These are phyloP conservation scores for Parapristionchus giblindavisi DNA, from an alignment of 2,888 invertebrate species.

Conservation along the genomic window DNA sequence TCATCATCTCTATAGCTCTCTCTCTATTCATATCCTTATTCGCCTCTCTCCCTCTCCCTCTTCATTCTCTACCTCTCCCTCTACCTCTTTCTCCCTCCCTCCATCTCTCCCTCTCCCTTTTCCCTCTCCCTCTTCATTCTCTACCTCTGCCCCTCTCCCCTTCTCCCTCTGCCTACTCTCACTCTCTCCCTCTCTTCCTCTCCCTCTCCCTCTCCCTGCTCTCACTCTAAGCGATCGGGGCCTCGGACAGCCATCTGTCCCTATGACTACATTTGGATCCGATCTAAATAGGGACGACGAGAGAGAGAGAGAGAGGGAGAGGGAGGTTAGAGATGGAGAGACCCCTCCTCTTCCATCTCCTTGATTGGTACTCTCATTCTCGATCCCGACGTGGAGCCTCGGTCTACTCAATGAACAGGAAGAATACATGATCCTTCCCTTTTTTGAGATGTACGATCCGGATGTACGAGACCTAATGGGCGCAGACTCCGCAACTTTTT, in stretches of 20 bases:
- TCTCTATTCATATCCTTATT: too few species aligned
- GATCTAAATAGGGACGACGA: slow-evolving; percentile 2
- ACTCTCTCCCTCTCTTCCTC: not conserved
- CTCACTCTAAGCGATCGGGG: not conserved
- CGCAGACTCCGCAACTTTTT: too few species aligned
- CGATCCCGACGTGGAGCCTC: too few species aligned
- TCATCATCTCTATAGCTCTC: too few species aligned
- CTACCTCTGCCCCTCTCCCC: slow-evolving; percentile 9
- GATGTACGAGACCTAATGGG: too few species aligned
- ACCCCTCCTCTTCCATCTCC: too few species aligned
- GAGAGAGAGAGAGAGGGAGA: slow-evolving; percentile 6
- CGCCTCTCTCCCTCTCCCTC: not conserved
- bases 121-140: slow-evolving; percentile 8
- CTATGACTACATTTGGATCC: not conserved
- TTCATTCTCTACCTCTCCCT: too few species aligned
- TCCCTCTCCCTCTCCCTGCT: not conserved
- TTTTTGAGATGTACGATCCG: too few species aligned
- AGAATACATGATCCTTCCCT: too few species aligned
- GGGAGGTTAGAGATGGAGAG: slow-evolving; percentile 3
- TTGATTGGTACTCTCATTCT: too few species aligned
- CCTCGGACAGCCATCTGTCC: not conserved
- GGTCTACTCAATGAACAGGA: too few species aligned
- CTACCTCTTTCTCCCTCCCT: not conserved
- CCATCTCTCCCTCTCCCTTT: not conserved
- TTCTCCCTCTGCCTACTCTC: not conserved